Percentiles rank a stretch among this genome's conserved stretches.
These are phyloP conservation scores for Oxystoma pomonae DNA, from an alignment of 2,888 invertebrate species.

Conservation along the genomic window DNA sequence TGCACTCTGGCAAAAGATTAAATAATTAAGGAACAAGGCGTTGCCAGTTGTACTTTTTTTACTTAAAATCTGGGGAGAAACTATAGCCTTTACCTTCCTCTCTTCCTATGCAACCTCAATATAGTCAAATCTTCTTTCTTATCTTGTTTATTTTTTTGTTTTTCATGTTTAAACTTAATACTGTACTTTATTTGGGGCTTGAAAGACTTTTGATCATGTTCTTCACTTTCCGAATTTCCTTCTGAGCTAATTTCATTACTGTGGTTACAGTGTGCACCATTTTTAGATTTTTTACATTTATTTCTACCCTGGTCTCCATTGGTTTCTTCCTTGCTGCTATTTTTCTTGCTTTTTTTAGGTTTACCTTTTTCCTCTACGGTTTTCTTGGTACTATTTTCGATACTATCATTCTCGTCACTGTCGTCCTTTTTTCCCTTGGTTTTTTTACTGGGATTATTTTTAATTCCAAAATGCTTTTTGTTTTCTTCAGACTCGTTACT, in stretches of 20 bases:
- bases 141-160: conserved; percentile 28
- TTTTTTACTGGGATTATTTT: background rate
- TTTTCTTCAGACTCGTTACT: conserved; percentile 24
- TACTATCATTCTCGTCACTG: too few species aligned
- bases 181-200: conserved; percentile 30
- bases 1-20: too few species aligned
- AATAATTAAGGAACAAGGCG: too few species aligned
- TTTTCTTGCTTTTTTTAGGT: background rate
- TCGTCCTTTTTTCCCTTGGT: background rate
- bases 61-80: too few species aligned
- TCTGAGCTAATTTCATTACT: background rate
- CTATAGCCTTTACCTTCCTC: conserved; percentile 19
- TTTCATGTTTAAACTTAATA: conserved; percentile 39
- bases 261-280: background rate
- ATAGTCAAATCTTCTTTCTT: conserved; percentile 28
- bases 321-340: background rate
- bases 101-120: conserved; percentile 33
- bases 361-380: background rate
- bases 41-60: too few species aligned
- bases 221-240: background rate
- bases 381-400: conserved; percentile 4
- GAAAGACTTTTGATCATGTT: background rate
- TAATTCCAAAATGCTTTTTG: background rate
- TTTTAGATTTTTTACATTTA: conserved; percentile 1
- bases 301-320: background rate